These are phyloP conservation scores for Glossophaga mutica DNA, from an alignment of 2,797 vertebrate genomes.

Conservation along the genomic window DNA sequence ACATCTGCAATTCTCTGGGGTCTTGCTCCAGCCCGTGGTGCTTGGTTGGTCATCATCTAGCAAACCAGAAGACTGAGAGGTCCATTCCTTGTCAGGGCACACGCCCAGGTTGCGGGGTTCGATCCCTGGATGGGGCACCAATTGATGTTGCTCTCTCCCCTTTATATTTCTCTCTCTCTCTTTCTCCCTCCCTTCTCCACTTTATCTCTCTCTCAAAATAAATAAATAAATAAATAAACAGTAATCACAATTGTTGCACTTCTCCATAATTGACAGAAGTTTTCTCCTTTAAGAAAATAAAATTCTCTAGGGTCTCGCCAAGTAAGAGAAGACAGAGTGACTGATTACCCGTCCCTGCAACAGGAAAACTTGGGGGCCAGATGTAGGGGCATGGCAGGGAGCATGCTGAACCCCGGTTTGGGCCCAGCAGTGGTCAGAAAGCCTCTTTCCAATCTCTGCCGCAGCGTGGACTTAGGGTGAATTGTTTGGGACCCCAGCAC, in stretches of 20 bases:
- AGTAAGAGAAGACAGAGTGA: neutral
- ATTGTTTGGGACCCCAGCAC: neutral
- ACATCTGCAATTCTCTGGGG: neutral
- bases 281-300: neutral
- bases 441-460: neutral
- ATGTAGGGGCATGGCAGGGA: rapidly evolving
- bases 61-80: neutral
- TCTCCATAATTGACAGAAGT: neutral
- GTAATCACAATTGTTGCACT: neutral
- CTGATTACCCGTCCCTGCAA: neutral
- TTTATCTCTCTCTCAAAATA: no score
- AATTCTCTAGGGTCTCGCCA: neutral
- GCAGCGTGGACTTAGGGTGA: neutral
- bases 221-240: neutral
- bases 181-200: neutral
- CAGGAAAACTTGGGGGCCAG: neutral
- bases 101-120: neutral
- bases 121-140: neutral
- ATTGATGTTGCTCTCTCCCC: no score
- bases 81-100: neutral
- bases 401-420: no score
- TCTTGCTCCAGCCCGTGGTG: neutral
- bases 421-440: neutral
- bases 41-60: neutral
- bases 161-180: no score